These are phyloP conservation scores for Muscidifurax raptorellus DNA, from an alignment of 1,140 invertebrate genomes.

Conservation along the genomic window DNA sequence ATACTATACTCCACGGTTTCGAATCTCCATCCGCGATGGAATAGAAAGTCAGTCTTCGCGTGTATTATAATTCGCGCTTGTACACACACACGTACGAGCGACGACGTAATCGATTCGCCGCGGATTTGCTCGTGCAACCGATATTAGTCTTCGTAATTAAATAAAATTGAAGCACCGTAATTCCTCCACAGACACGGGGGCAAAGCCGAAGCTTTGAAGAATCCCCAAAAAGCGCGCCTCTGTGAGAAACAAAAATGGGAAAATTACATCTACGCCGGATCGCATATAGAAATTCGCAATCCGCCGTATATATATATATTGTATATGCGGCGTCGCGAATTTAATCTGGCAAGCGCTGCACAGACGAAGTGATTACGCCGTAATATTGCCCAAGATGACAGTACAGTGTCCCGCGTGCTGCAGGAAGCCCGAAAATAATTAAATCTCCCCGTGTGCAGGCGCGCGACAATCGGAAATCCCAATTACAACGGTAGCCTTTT, in stretches of 20 bases:
- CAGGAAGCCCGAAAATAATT: constrained; percentile 41
- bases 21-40: neutral
- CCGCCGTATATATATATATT: neutral
- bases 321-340: neutral
- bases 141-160: neutral
- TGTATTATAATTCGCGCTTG: neutral
- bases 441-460: constrained; percentile 11
- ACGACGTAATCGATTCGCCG: neutral
- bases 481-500: constrained; percentile 23
- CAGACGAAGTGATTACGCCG: constrained; percentile 37
- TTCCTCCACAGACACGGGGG: neutral
- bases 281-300: constrained; percentile 40
- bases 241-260: neutral
- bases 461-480: constrained; percentile 9
- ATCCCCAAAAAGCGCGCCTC: neutral
- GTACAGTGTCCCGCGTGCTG: neutral
- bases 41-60: constrained; percentile 1
- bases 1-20: neutral
- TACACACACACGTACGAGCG: neutral
- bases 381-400: constrained; percentile 45
- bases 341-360: constrained; percentile 24
- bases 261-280: constrained; percentile 1
- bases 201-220: neutral
- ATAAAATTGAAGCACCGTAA: neutral
- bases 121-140: neutral